Percentiles rank a stretch among this genome's conserved stretches.
These are phyloP conservation scores for Sicus ferrugineus DNA, from an alignment of 2,888 invertebrate species.

Conservation along the genomic window DNA sequence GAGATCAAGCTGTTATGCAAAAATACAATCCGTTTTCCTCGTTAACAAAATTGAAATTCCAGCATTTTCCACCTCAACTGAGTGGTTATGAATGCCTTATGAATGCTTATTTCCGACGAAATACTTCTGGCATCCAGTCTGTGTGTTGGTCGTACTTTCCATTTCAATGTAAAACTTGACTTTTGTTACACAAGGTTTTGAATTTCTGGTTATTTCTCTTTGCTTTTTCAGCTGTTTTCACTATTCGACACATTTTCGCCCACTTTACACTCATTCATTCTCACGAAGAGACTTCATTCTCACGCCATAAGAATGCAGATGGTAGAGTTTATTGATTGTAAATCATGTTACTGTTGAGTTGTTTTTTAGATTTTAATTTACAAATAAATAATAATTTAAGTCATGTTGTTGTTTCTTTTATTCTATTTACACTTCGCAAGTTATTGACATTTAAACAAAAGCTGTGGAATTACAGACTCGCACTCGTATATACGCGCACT, in stretches of 20 bases:
- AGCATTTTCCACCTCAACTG: too few species aligned
- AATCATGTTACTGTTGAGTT: neutral
- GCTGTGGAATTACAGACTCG: too few species aligned
- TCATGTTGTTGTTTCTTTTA: neutral
- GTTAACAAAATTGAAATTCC: too few species aligned
- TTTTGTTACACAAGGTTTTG: neutral
- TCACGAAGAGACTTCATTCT: neutral
- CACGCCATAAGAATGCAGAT: too few species aligned
- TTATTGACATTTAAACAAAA: conserved; percentile 15
- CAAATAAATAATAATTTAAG: neutral
- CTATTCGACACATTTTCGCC: neutral
- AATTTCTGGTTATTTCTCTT: neutral
- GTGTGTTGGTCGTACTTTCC: too few species aligned
- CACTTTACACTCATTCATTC: neutral
- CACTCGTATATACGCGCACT: too few species aligned
- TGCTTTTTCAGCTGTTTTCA: conserved; percentile 3
- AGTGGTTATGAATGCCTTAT: too few species aligned
- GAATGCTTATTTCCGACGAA: too few species aligned
- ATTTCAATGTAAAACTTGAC: neutral
- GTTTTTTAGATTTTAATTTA: neutral
- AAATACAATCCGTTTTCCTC: too few species aligned
- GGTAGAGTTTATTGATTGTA: neutral
- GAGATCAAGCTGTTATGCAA: too few species aligned
- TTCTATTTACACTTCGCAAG: neutral
- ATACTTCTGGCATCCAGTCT: too few species aligned